These are phyloP conservation scores for Icerya purchasi DNA, from an alignment of 2,888 invertebrate genomes.

Conservation along the genomic window DNA sequence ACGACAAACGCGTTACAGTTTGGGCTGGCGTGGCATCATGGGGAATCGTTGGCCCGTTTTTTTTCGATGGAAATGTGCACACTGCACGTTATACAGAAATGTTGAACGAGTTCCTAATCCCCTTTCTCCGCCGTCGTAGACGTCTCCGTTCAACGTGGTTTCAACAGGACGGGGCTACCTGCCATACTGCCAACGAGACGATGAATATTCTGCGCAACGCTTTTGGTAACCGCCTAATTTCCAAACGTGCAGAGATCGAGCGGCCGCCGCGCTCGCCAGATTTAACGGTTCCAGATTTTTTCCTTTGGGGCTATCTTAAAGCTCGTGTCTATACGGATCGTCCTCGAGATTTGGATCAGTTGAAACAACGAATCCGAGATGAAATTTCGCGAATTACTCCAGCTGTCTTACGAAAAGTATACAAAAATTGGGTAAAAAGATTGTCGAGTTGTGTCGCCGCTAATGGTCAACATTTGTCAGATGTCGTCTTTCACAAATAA, in stretches of 20 bases:
- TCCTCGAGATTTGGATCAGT: slow-evolving; percentile 1
- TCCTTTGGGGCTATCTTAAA: slow-evolving; percentile 4
- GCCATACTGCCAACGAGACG: too few relatives aligned
- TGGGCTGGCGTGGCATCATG: slow-evolving; percentile 11
- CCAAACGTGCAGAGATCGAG: too few relatives aligned
- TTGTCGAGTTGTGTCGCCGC: neutral
- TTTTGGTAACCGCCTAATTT: too few relatives aligned
- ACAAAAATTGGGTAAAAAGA: neutral
- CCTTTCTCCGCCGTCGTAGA: neutral
- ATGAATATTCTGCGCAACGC: too few relatives aligned
- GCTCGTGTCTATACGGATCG: neutral
- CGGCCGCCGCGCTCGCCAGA: too few relatives aligned
- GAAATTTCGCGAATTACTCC: neutral
- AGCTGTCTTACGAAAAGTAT: neutral
- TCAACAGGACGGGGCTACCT: neutral
- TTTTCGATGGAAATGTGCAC: slow-evolving; percentile 12
- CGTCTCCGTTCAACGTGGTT: too few relatives aligned
- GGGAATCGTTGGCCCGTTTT: slow-evolving; percentile 12
- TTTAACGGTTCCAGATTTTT: slow-evolving; percentile 1
- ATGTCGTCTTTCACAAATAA: slow-evolving; percentile 1
- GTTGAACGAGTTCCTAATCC: neutral
- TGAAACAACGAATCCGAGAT: neutral
- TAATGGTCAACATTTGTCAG: neutral
- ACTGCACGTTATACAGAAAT: neutral
- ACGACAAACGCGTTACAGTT: slow-evolving; percentile 12